Evolutionary conservation across 1,140 invertebrate genomes (phyloP).

Genomic region (Drosophila lini): DNA sequence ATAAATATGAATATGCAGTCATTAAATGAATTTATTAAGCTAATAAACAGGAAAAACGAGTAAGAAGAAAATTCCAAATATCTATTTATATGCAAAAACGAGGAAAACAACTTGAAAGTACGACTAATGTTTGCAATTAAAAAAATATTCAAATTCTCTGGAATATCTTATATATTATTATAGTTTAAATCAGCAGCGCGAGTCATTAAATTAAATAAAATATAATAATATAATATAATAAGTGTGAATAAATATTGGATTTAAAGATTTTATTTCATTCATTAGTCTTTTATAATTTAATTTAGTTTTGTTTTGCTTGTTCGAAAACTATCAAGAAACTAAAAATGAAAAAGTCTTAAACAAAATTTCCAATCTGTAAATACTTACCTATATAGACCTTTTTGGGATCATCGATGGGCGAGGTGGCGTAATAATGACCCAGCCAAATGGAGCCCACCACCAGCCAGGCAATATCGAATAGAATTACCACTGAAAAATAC

Average conservation of each 20-base stretch:
- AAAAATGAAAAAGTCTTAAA: not conserved
- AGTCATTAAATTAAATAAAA: not conserved
- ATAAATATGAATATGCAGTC: not conserved
- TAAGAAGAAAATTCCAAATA: not conserved
- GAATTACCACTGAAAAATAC: slow-evolving; percentile 87
- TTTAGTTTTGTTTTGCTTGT: not conserved
- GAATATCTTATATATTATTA: not conserved
- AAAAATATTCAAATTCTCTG: not conserved
- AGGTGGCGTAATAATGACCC: slow-evolving; percentile 88
- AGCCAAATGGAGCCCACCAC: slow-evolving; percentile 91
- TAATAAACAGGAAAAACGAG: not conserved
- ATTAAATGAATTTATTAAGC: not conserved
- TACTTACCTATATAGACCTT: slow-evolving; percentile 91
- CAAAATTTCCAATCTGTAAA: slow-evolving; percentile 1
- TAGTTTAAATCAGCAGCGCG: not conserved
- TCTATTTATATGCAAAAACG: not conserved
- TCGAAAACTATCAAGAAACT: not conserved
- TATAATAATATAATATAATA: not conserved
- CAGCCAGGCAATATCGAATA: slow-evolving; percentile 91
- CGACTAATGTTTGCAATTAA: not conserved
- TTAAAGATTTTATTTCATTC: not conserved
- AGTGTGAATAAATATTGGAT: not conserved
- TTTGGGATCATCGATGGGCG: slow-evolving; percentile 89
- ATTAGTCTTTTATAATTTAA: too few relatives aligned
- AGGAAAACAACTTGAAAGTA: not conserved